Evolutionary conservation across 2,888 invertebrate genomes (phyloP).

Genomic region (Vanessa cardui): DNA sequence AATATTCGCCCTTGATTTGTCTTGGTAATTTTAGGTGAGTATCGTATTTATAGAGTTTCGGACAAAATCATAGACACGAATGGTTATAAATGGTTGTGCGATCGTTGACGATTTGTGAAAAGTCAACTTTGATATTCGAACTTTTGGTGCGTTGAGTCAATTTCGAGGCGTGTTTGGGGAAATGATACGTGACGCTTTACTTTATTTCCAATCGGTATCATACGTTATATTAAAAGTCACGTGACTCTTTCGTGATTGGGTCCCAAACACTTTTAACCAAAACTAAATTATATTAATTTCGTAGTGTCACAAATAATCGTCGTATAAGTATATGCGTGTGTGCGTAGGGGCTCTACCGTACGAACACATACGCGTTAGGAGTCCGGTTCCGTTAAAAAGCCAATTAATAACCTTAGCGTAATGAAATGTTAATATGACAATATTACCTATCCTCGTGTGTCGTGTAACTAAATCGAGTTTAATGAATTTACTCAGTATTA

Average conservation of each 20-base stretch:
- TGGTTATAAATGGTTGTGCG: not conserved
- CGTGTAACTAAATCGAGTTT: conserved; percentile 10
- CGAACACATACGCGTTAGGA: not conserved
- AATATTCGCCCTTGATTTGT: not conserved
- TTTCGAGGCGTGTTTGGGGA: too few relatives aligned
- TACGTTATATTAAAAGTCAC: too few relatives aligned
- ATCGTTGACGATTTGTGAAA: not conserved
- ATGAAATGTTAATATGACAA: conserved; percentile 21
- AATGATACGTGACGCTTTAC: too few relatives aligned
- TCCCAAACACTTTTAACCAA: not conserved
- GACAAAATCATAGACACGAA: not conserved
- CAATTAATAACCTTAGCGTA: conserved; percentile 22
- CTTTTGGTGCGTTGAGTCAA: too few relatives aligned
- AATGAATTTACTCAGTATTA: conserved; percentile 25
- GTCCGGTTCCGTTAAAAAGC: conserved; percentile 33
- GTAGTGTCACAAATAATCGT: not conserved
- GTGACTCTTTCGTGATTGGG: not conserved
- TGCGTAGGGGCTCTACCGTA: not conserved
- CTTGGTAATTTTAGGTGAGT: not conserved
- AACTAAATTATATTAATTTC: not conserved
- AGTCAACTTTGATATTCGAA: too few relatives aligned
- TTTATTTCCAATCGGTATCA: too few relatives aligned
- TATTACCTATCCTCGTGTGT: conserved; percentile 22
- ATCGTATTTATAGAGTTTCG: not conserved
- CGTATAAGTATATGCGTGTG: not conserved